Evolutionary conservation across 92 coral and sea anemone species (phyloP).

Genomic region (Blastomussa wellsi): DNA sequence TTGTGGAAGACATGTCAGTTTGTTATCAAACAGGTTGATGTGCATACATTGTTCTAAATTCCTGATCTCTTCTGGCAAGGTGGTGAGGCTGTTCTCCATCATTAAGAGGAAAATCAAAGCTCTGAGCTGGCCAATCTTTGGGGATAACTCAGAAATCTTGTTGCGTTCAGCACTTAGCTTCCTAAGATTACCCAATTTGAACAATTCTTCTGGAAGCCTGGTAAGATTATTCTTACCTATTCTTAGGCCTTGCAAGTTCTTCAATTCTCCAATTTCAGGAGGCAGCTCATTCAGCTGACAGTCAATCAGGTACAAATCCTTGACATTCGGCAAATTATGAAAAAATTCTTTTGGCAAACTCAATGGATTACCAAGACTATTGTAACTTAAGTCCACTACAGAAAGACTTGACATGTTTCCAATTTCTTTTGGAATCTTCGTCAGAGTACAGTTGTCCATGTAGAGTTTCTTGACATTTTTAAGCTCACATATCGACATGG

Average conservation of each 20-base stretch:
- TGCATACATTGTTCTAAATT: conserved; percentile 51
- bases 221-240: conserved; percentile 59
- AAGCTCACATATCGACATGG: conserved; percentile 68
- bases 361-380: conserved; percentile 46
- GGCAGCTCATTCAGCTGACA: conserved; percentile 62
- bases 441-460: conserved; percentile 71
- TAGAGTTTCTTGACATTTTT: conserved; percentile 65
- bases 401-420: conserved; percentile 47
- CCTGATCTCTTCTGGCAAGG: conserved; percentile 78
- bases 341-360: conserved; percentile 68
- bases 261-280: conserved; percentile 69
- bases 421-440: conserved; percentile 66
- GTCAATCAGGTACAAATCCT: conserved; percentile 70
- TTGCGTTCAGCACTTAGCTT: conserved; percentile 72
- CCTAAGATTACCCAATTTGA: conserved; percentile 53
- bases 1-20: conserved; percentile 84
- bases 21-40: conserved; percentile 77
- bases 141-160: conserved; percentile 56
- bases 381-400: conserved; percentile 79
- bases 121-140: conserved; percentile 62
- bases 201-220: conserved; percentile 77
- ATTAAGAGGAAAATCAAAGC: conserved; percentile 64
- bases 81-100: conserved; percentile 68
- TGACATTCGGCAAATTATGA: conserved; percentile 60
- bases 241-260: conserved; percentile 69